Percentiles rank a stretch among this genome's conserved stretches.
Conservation (phyloP, 2,888 invertebrate species). For the Abrostola tripartita region DNA sequence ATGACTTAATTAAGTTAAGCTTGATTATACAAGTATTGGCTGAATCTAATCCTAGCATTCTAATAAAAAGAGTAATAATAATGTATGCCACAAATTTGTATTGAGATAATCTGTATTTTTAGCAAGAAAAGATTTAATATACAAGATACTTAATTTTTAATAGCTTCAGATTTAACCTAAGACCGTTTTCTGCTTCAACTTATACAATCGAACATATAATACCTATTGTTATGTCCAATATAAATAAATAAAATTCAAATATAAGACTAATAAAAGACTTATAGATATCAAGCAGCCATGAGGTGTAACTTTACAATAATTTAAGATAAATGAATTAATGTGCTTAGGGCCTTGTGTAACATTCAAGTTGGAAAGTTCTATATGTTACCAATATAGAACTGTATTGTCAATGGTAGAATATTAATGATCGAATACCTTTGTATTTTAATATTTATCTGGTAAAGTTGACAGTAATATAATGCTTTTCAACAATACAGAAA, state of each 20-base stretch:
- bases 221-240: not conserved
- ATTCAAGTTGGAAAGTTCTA: not conserved
- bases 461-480: slow-evolving; percentile 4
- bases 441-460: slow-evolving; percentile 4
- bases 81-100: not conserved
- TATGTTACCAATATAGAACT: slow-evolving; percentile 5
- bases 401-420: not conserved
- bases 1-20: slow-evolving; percentile 2
- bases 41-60: not conserved
- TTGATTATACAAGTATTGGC: not conserved
- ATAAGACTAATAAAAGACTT: not conserved
- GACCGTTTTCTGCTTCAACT: too few relatives aligned
- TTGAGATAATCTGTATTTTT: too few relatives aligned
- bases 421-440: slow-evolving; percentile 3
- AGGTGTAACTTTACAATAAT: not conserved
- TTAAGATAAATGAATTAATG: too few relatives aligned
- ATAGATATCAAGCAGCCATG: not conserved
- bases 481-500: slow-evolving; percentile 8
- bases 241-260: not conserved
- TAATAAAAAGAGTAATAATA: not conserved
- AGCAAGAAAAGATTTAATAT: too few relatives aligned
- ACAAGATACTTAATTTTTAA: too few relatives aligned
- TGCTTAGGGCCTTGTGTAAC: not conserved
- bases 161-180: too few relatives aligned
- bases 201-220: too few relatives aligned